Conservation (phyloP, 2,113 vertebrate species). For the Ia io region DNA sequence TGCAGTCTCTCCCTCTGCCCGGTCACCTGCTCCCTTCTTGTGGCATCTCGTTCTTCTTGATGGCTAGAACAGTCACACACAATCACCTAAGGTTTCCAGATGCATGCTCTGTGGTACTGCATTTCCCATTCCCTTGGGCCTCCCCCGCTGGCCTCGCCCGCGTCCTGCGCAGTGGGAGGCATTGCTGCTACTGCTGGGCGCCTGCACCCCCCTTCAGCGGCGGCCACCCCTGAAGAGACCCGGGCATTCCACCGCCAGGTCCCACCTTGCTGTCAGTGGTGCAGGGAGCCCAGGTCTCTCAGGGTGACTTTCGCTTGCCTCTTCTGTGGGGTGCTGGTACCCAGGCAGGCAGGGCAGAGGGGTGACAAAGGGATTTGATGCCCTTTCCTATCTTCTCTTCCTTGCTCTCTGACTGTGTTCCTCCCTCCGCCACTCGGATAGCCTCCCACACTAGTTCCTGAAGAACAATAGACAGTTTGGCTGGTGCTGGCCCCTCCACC, state of each 20-base stretch:
- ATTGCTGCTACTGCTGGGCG: accelerated
- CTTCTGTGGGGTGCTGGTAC: too few relatives aligned
- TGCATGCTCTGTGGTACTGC: background rate
- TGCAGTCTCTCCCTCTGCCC: background rate
- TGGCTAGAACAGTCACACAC: background rate
- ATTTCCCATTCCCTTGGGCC: background rate
- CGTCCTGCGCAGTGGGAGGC: too few relatives aligned
- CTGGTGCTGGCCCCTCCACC: too few relatives aligned
- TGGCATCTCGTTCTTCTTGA: background rate
- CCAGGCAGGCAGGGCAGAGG: background rate
- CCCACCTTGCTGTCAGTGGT: background rate
- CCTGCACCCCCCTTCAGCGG: background rate
- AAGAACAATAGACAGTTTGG: background rate
- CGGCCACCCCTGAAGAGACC: background rate
- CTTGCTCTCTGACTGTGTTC: background rate
- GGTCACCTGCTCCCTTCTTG: background rate
- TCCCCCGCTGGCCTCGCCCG: background rate
- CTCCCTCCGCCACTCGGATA: background rate
- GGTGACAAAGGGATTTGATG: background rate
- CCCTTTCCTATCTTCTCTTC: background rate
- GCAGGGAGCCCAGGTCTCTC: background rate
- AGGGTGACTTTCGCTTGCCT: background rate
- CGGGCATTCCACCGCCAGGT: too few relatives aligned
- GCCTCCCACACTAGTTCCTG: background rate
- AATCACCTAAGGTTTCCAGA: background rate